Evolutionary conservation across 2,113 vertebrate species (phyloP).

Genomic region (Sapayoa aenigma): DNA sequence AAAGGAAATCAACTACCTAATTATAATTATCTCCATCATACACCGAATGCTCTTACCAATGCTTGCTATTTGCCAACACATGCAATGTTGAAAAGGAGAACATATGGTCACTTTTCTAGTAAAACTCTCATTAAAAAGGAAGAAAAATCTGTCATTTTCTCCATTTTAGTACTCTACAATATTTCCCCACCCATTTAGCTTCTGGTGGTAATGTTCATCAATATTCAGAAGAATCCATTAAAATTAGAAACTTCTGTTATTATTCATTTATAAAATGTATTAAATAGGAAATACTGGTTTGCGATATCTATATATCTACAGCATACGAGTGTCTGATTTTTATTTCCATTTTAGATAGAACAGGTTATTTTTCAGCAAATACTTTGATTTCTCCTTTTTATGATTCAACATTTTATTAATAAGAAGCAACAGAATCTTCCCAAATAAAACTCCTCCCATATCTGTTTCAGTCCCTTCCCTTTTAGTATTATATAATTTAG

Average conservation of each 20-base stretch:
- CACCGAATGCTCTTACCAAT: background rate
- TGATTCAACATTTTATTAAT: background rate
- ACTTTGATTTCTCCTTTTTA: background rate
- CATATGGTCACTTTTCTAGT: background rate
- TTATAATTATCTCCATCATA: background rate
- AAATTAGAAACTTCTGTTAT: background rate
- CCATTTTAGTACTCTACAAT: background rate
- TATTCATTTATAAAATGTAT: background rate
- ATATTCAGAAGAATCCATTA: background rate
- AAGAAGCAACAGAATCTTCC: background rate
- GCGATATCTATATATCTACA: background rate
- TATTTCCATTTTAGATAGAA: background rate
- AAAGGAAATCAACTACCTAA: background rate
- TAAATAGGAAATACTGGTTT: background rate
- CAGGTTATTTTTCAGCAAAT: background rate
- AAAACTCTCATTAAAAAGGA: background rate
- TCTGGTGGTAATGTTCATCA: background rate
- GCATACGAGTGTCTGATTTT: background rate
- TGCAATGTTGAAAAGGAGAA: background rate
- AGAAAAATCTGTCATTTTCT: background rate
- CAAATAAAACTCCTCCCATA: background rate
- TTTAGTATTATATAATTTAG: background rate
- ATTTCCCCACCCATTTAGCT: background rate
- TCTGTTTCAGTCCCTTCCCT: background rate
- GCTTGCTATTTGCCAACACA: background rate